A percentile compares a stretch with the other conserved stretches of the same genome.
Conservation (phyloP, 2,797 vertebrate species). For the Melanotaenia pygmaea region DNA sequence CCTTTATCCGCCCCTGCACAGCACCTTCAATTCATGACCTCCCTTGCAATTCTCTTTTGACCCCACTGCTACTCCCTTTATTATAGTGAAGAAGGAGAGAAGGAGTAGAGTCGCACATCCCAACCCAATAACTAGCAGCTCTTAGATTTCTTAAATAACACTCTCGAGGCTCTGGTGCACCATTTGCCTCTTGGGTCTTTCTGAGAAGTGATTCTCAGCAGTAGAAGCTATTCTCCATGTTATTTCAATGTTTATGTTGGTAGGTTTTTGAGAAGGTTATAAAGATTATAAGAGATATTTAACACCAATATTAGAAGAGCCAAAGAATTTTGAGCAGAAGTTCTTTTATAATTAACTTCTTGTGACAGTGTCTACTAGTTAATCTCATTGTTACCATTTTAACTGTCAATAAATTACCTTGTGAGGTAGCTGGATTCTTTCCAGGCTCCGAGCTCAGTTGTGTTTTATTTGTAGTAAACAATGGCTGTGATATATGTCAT, state of each 20-base stretch:
- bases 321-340: background rate
- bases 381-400: background rate
- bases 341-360: background rate
- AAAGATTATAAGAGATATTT: background rate
- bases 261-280: constrained; percentile 11
- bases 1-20: background rate
- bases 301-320: background rate
- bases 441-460: background rate
- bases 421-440: background rate
- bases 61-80: constrained; percentile 19
- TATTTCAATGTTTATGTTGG: background rate
- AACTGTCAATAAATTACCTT: background rate
- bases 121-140: constrained; percentile 2
- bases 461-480: background rate
- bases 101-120: constrained; percentile 5
- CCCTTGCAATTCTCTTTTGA: constrained; percentile 7
- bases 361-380: background rate
- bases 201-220: constrained; percentile 2
- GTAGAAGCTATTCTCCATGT: background rate
- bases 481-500: background rate
- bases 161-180: constrained; percentile 3
- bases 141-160: constrained; percentile 23
- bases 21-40: constrained; percentile 29
- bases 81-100: constrained; percentile 11
- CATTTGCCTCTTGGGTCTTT: constrained; percentile 13